Evolutionary conservation across 2,113 vertebrate genomes (phyloP), one percentile per base, ranked within the genome.

Genomic region (Elachura formosa): DNA sequence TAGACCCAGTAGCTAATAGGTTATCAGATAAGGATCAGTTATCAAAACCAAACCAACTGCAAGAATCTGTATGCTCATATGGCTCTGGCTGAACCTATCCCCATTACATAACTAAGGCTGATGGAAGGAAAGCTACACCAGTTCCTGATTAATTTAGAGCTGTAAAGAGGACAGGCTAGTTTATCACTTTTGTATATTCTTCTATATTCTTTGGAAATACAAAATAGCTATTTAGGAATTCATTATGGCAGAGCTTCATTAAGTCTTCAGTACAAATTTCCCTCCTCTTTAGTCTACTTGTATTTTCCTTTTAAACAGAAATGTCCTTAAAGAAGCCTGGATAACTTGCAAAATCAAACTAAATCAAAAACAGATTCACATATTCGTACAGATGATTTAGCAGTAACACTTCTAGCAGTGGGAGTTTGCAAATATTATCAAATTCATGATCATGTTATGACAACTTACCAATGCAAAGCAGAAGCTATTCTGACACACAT

Each of bases 351-450:
- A 87, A 94, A 87, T n/a, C 29, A 14, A 68, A 61, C 19, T 82
- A 94, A 91, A 96, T 94, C 34, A 93, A 91, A 96, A 96, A 0
- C 80, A 95, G 84, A 89, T 64, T 91, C 56, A 40, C 25, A 29
- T 85, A 93, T 83, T 87, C 2, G 0, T 55, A n/a, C 26, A 83
- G 63, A 80, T 54, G 75, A 85, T 63, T 93, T 90, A 96, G 64
- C 67, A 88, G 63, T 18, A 85, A 91, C 64, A 74, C 85, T 95
- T 90, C 55, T 71, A 91, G 59, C 93, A 87, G 67, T 59, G 49
- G 54, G 63, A 87, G 63, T 77, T 91, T 55, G 74, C 58, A 93
- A 95, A 85, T 87, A 87, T 84, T 93, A 95, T 94, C 84, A 91
- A 96, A 96, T 80, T 61, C 74, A 77, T n/a, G 46, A 67, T 87